These are phyloP conservation scores for Saimiri boliviensis DNA, from an alignment of 2,113 vertebrate genomes.

Conservation along the genomic window DNA sequence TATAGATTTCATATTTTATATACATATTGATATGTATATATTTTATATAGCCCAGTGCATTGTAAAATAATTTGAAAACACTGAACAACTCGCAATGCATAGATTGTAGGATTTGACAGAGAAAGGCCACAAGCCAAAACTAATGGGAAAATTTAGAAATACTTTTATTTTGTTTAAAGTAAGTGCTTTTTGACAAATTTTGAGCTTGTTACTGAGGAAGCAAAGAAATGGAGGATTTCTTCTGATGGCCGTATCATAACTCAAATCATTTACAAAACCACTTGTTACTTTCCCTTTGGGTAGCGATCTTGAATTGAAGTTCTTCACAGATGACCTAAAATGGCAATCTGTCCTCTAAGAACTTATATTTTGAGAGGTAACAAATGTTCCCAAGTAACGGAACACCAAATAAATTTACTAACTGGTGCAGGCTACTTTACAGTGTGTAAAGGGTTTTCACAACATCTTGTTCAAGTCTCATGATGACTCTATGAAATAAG, in stretches of 20 bases:
- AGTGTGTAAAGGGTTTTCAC: background rate
- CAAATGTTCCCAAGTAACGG: background rate
- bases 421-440: background rate
- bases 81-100: background rate
- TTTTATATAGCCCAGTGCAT: too few species aligned
- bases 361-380: background rate
- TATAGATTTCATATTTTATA: too few species aligned
- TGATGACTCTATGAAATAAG: background rate
- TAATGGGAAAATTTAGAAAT: background rate
- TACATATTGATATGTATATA: too few species aligned
- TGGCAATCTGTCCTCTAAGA: background rate
- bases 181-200: background rate
- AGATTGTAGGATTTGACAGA: background rate
- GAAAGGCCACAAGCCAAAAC: background rate
- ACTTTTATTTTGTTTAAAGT: background rate
- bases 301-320: background rate
- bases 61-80: constrained; percentile 9
- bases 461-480: background rate
- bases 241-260: background rate
- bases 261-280: background rate
- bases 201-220: background rate
- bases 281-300: background rate
- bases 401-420: background rate
- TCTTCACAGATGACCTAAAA: background rate
- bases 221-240: background rate